Conservation (phyloP, 1,140 invertebrate genomes). For the Aphis craccivora region DNA sequence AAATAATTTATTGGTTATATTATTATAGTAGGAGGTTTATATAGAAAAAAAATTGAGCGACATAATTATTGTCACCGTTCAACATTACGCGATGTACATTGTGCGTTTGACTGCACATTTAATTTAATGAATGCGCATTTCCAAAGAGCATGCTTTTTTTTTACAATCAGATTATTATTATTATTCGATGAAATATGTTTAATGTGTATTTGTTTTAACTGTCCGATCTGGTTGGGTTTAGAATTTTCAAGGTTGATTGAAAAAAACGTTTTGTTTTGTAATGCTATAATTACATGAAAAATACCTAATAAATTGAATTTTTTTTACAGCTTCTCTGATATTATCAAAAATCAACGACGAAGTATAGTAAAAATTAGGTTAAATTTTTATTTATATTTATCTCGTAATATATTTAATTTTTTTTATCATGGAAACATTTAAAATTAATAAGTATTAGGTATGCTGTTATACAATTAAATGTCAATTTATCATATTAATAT, state of each 20-base stretch:
- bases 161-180: neutral
- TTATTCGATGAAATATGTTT: neutral
- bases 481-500: neutral
- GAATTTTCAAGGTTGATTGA: neutral
- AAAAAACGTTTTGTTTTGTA: neutral
- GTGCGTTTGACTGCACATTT: neutral
- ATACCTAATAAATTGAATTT: neutral
- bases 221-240: neutral
- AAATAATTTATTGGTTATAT: neutral
- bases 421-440: neutral
- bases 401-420: neutral
- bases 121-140: neutral
- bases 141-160: neutral
- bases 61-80: neutral
- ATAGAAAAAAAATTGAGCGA: neutral
- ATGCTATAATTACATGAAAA: neutral
- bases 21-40: neutral
- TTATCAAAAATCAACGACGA: neutral
- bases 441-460: neutral
- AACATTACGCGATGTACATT: neutral
- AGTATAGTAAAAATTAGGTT: neutral
- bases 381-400: neutral
- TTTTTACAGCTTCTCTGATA: neutral
- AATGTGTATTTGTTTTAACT: neutral
- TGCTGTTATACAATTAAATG: neutral